A percentile compares a stretch with the other conserved stretches of the same genome.
phyloP scores from a whole-genome alignment of 2,113 vertebrate genomes.

The Takifugu flavidus region DNA sequence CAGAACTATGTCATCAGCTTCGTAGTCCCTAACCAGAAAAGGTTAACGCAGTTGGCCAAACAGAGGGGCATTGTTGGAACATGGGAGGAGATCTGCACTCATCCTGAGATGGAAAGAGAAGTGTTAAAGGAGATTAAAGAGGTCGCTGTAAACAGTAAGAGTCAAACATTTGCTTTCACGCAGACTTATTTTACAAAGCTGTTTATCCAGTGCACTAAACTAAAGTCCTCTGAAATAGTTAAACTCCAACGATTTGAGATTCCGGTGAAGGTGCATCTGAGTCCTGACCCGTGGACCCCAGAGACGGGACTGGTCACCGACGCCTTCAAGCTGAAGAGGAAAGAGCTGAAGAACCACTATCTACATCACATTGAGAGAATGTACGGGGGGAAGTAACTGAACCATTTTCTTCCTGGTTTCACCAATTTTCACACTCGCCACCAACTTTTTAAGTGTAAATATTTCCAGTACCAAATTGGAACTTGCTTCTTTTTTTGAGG shows the following conservation, averaged over 20 bases:
- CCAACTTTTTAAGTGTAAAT: constrained; percentile 28
- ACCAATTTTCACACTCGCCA: constrained; percentile 12
- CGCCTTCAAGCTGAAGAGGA: constrained; percentile 96
- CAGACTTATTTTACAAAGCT: no score
- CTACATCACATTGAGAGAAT: constrained; percentile 93
- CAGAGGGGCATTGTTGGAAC: constrained; percentile 79
- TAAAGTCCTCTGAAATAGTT: constrained; percentile 69
- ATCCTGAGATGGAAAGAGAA: constrained; percentile 88
- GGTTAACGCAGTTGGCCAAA: constrained; percentile 81
- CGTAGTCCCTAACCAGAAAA: constrained; percentile 97
- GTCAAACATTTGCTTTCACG: background rate
- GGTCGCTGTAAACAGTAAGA: constrained; percentile 88
- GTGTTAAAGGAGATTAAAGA: constrained; percentile 88
- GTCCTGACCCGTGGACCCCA: constrained; percentile 92
- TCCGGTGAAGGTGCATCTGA: constrained; percentile 89
- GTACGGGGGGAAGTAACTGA: constrained; percentile 89
- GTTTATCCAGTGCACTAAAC: background rate
- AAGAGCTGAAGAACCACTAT: constrained; percentile 95
- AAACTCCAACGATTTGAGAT: constrained; percentile 95
- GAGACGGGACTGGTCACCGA: constrained; percentile 97
- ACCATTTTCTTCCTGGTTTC: background rate
- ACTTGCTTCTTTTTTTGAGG: background rate
- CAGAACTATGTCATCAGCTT: constrained; percentile 97
- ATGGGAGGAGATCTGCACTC: constrained; percentile 92
- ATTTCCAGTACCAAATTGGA: constrained; percentile 8